phyloP scores from a whole-genome alignment of 2,113 vertebrate species.

The Alces alces region DNA sequence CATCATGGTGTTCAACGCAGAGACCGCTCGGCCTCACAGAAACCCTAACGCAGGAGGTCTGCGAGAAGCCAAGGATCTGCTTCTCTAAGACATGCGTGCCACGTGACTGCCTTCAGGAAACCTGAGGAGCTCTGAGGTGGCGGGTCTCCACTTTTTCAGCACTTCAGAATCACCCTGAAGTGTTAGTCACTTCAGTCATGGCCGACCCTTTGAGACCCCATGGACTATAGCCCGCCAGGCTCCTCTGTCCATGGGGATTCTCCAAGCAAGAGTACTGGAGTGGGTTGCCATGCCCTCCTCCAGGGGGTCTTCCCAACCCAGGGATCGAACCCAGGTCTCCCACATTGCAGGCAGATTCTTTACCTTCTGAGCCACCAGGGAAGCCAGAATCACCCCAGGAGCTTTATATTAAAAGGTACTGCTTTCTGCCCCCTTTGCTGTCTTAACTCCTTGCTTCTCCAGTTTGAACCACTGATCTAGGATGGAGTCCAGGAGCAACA shows the following conservation, averaged over 20 bases:
- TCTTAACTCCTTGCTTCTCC: too few relatives aligned
- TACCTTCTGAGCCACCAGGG: not conserved
- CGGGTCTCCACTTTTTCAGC: not conserved
- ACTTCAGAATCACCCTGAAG: not conserved
- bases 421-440: not conserved
- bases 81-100: not conserved
- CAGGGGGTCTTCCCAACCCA: not conserved
- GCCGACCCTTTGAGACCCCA: not conserved
- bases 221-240: not conserved
- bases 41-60: not conserved
- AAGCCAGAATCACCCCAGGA: not conserved
- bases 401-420: not conserved
- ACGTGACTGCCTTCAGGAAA: not conserved
- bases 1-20: not conserved
- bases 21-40: not conserved
- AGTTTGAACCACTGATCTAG: not conserved
- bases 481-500: not conserved
- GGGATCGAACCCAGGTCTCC: not conserved
- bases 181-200: not conserved
- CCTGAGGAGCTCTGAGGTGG: not conserved
- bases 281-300: not conserved
- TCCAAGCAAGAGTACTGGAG: not conserved
- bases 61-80: not conserved
- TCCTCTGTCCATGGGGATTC: not conserved
- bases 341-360: not conserved